A percentile compares a stretch with the other conserved stretches of the same genome.
These are phyloP conservation scores for Apis laboriosa DNA, from an alignment of 1,140 invertebrate species.

Conservation along the genomic window DNA sequence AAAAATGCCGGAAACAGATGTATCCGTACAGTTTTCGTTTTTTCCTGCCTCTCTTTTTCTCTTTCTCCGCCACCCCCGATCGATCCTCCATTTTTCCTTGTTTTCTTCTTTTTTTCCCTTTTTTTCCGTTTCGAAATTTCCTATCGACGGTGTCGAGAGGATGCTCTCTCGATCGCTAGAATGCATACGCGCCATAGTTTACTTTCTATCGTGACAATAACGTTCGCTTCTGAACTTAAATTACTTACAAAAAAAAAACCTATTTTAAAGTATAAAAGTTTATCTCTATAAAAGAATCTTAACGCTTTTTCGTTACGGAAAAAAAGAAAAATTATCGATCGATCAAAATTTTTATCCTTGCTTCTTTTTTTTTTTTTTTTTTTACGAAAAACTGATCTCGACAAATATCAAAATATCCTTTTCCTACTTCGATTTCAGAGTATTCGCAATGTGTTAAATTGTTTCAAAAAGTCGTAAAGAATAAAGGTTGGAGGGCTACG, in stretches of 20 bases:
- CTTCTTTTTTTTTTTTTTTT: too few relatives aligned
- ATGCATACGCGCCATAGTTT: not conserved
- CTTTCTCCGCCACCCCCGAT: not conserved
- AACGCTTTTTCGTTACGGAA: too few relatives aligned
- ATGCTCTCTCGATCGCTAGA: not conserved
- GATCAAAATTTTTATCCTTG: not conserved
- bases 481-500: not conserved
- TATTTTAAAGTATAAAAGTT: too few relatives aligned
- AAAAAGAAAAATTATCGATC: too few relatives aligned
- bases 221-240: not conserved
- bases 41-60: not conserved
- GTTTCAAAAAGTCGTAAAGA: not conserved
- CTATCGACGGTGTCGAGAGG: not conserved
- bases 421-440: too few relatives aligned
- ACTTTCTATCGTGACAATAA: not conserved
- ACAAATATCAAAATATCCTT: not conserved
- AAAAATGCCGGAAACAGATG: constrained; percentile 43
- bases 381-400: not conserved
- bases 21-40: not conserved
- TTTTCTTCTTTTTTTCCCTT: not conserved
- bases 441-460: not conserved
- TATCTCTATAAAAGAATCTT: too few relatives aligned
- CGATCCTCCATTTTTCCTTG: not conserved
- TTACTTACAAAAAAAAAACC: too few relatives aligned
- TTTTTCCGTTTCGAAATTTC: not conserved